Base-by-base conservation (phyloP, 92 coral and sea anemone species). In the Metridium senile region DNA sequence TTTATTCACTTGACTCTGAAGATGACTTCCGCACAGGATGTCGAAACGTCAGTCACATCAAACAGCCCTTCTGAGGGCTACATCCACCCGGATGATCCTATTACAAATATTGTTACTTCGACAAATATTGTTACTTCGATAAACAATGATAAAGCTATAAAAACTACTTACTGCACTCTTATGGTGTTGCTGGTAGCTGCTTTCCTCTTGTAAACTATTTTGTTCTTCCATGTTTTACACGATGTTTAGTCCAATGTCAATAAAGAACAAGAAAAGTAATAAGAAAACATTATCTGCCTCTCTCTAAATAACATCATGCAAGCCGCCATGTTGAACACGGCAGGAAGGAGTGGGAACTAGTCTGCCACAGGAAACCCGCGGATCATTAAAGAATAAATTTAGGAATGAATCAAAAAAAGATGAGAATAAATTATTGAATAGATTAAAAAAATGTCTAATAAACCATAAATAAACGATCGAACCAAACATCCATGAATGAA, bases 261-360 rank as follows among this genome's bases (percentile, higher is more conserved):
- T 7, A 16, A 16, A 45, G 9, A 45, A 7, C 51, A 7, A 45
- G 51, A 45, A 45, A 54, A 54, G 20, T 22, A 54, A 10, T 3
- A 4, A 10, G 4, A 54, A 54, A 10, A 54, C 61, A 10, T 54
- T 54, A 8, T 10, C 20, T n/a, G n/a, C n/a, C n/a, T n/a, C n/a
- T n/a, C n/a, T n/a, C 23, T 4, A 20, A 45, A 54, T 2, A 54
- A 54, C 61, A 54, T 8, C n/a, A 54, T 54, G 61, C 3, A 54
- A 54, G 61, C 61, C 61, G 61, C 61, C 61, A 54, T 54, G 13
- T 54, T 54, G 16, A 54, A 10, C 61, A 54, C 61, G 61, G 61
- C n/a, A n/a, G n/a, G n/a, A n/a, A n/a, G n/a, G 61, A 54, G 2
- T 54, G 23, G 61, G 61, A 2, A 54, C 61, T 54, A 54, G 61